Evolutionary conservation across 2,113 vertebrate species (phyloP), one percentile per base, ranked within the genome.

Genomic region (Bombycilla garrulus): DNA sequence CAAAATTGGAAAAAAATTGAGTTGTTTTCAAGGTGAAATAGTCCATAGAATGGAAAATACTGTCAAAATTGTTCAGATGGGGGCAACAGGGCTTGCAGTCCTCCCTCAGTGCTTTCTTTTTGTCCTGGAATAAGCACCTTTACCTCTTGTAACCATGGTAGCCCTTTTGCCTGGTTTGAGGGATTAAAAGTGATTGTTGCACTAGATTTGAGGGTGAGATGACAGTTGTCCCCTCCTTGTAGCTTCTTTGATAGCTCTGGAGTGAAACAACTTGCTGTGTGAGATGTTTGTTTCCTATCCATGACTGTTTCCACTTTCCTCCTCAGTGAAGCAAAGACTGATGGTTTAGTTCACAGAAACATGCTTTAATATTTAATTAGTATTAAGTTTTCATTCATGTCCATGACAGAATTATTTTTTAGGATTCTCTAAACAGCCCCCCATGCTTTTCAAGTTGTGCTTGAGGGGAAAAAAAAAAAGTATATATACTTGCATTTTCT

Each of bases 381-480:
- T 48, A 38, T 21, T 21, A 90, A 21, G 3, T 54, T 81, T 66
- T 38, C 4, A 35, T 54, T 35, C 0, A 5, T 65, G 22, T 62
- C 50, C 7, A 14, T 86, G 22, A 31, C 53, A 50, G 31, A 48
- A 28, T 4, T 17, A 10, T 23, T 4, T 82, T 84, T 58, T 51
- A 22, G 25, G 3, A 23, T 48, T 66, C 33, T 65, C 26, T 22
- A 13, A 79, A 23, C 15, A 31, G 25, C 66, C 84, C 15, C 25
- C 11, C 18, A 3, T 0, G 0, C n/a, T 67, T 82, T 9, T 33
- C 20, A 54, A 11, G 14, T 50, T 76, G 24, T 58, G 14, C 19
- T 53, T 65, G 25, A 36, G n/a, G 29, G 4, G 2, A 4, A 40
- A 23, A 29, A 2, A 13, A 42, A 36, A 54, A 48, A 38, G 3